Percentiles rank a stretch among this genome's conserved stretches.
These are phyloP conservation scores for Theristicus caerulescens DNA, from an alignment of 2,113 vertebrate species.

Conservation along the genomic window DNA sequence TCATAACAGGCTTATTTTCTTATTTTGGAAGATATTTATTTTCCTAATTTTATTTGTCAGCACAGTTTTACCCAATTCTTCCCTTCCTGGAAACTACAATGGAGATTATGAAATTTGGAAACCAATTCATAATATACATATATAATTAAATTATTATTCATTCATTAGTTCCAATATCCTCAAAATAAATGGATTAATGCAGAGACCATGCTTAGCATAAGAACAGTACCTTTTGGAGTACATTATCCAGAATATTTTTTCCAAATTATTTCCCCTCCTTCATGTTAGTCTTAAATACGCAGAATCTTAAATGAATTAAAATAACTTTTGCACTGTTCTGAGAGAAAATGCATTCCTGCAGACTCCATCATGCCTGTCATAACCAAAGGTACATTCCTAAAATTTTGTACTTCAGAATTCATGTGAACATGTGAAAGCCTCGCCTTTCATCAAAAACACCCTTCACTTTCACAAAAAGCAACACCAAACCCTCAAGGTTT, in stretches of 20 bases:
- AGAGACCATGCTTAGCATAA: background rate
- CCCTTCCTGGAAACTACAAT: background rate
- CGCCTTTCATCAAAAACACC: background rate
- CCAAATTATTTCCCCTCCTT: background rate
- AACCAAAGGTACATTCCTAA: background rate
- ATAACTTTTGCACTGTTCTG: background rate
- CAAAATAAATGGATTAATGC: background rate
- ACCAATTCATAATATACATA: background rate
- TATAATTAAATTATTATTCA: background rate
- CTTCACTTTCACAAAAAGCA: background rate
- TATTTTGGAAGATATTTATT: background rate
- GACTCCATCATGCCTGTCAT: background rate
- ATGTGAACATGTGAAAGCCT: background rate
- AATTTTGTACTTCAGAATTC: background rate
- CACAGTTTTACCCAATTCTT: background rate
- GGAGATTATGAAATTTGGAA: background rate
- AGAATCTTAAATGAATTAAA: background rate
- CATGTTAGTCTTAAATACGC: background rate
- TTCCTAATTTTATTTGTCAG: background rate
- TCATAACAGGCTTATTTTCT: background rate
- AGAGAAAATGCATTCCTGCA: background rate
- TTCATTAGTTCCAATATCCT: background rate
- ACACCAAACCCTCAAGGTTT: background rate
- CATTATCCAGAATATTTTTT: background rate
- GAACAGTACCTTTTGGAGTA: background rate